Conservation (phyloP, 1,140 invertebrate species). For the Drosophila rhopaloa region DNA sequence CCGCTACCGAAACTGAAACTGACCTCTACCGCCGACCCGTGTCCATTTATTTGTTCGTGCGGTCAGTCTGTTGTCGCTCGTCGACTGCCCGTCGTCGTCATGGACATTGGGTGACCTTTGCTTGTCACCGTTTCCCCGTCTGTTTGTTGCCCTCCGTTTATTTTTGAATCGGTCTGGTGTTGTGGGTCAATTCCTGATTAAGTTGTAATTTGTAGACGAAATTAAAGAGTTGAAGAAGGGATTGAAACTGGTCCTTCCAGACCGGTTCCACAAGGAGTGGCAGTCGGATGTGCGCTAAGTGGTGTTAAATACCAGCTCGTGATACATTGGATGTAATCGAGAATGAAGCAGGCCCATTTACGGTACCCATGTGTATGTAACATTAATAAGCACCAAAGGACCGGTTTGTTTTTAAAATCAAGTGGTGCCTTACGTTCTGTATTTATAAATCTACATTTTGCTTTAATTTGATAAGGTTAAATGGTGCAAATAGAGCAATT, state of each 20-base stretch:
- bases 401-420: not conserved
- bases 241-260: constrained; percentile 3
- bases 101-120: constrained; percentile 80
- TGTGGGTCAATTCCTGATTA: constrained; percentile 78
- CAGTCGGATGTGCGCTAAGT: constrained; percentile 16
- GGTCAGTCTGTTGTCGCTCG: constrained; percentile 57
- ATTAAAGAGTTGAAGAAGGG: constrained; percentile 47
- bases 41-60: constrained; percentile 72
- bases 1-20: constrained; percentile 57
- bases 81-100: constrained; percentile 50
- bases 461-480: too few relatives aligned
- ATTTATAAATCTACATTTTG: too few relatives aligned
- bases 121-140: constrained; percentile 41
- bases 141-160: constrained; percentile 12
- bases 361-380: not conserved
- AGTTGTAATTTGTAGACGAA: constrained; percentile 75
- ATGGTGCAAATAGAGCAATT: not conserved
- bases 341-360: not conserved
- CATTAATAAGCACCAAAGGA: not conserved
- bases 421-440: not conserved
- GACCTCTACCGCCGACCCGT: constrained; percentile 70
- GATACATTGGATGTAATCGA: not conserved
- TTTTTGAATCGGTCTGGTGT: constrained; percentile 58
- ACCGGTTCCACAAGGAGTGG: constrained; percentile 16
- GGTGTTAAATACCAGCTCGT: constrained; percentile 31